Conservation (phyloP, 2,797 vertebrate genomes). For the Rhabdomys pumilio region DNA sequence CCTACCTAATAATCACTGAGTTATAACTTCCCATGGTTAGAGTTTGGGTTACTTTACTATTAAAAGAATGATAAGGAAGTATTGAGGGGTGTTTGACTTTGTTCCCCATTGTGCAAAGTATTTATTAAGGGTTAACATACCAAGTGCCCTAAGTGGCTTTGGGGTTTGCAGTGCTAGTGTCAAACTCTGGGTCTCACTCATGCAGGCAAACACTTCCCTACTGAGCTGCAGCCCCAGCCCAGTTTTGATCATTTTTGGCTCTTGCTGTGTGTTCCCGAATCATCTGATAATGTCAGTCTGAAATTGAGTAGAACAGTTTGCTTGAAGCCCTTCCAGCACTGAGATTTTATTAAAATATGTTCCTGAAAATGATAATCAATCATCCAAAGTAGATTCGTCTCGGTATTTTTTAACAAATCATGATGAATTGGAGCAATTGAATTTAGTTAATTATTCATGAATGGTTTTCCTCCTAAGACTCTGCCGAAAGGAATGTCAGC, state of each 20-base stretch:
- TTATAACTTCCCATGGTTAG: not conserved
- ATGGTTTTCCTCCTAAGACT: slow-evolving; percentile 76
- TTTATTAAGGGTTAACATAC: slow-evolving; percentile 57
- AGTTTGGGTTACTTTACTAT: slow-evolving; percentile 27
- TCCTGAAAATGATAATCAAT: slow-evolving; percentile 78
- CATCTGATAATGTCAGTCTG: slow-evolving; percentile 65
- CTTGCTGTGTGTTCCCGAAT: slow-evolving; percentile 60
- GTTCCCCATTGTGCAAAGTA: not conserved
- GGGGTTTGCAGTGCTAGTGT: not conserved
- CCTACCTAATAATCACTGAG: slow-evolving; percentile 47
- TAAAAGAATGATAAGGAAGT: slow-evolving; percentile 41
- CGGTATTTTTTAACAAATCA: slow-evolving; percentile 78
- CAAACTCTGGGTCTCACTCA: not conserved
- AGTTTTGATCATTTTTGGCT: slow-evolving; percentile 64
- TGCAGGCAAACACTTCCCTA: not conserved
- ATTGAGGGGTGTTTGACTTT: slow-evolving; percentile 30
- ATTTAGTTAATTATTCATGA: slow-evolving; percentile 82
- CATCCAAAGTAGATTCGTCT: slow-evolving; percentile 78
- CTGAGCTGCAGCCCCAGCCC: not conserved
- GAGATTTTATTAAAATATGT: slow-evolving; percentile 78
- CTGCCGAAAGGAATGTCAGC: slow-evolving; percentile 67
- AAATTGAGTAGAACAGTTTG: slow-evolving; percentile 45
- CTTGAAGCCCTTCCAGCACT: slow-evolving; percentile 60
- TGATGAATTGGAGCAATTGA: slow-evolving; percentile 80
- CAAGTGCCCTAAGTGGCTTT: slow-evolving; percentile 6